Evolutionary conservation across 2,113 vertebrate genomes (phyloP), one percentile per base, ranked within the genome.

Genomic region (Stercorarius parasiticus): DNA sequence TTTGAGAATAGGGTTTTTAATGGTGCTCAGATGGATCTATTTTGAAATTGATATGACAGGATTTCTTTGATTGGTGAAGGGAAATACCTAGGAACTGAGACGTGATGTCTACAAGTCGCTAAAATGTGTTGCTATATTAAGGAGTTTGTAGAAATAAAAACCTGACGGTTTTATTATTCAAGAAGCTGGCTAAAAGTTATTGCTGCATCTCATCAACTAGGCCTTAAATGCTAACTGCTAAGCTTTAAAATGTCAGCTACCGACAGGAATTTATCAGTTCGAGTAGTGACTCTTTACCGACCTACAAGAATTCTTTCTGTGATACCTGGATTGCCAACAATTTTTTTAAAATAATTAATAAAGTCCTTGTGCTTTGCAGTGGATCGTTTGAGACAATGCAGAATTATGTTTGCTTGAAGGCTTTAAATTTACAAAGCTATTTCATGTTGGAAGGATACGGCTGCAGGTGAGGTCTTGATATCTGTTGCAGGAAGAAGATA

Each of bases 211-310:
- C 29, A 22, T 43, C 3, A 59, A 26, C 19, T 53, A 47, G 73
- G 15, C n/a, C 2, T 0, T 15, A 25, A 58, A 8, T 45, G 64
- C 32, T 55, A 18, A 43, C n/a, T 0, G 6, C 13, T 49, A 2
- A 61, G 38, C 52, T 67, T 86, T 25, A 65, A 72, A 88, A 82
- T 29, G 38, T 6, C 43, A 42, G 22, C 16, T 47, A 4, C 20
- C 2, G 2, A 8, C 47, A 47, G 55, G 19, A 67, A 15, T 25
- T 27, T 13, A 42, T 34, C 27, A 15, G 29, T 29, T 84, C 43
- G n/a, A 42, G 8, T 30, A 55, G 32, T 36, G 30, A 29, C 18
- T 80, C 26, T 36, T 50, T 3, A 13, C 29, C 40, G 73, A 18
- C 22, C 15, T 18, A 12, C 7, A 62, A 38, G 21, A 74, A 19